A percentile compares a stretch with the other conserved stretches of the same genome.
Evolutionary conservation across 2,113 vertebrate species (phyloP).

Genomic region (Sapajus apella): DNA sequence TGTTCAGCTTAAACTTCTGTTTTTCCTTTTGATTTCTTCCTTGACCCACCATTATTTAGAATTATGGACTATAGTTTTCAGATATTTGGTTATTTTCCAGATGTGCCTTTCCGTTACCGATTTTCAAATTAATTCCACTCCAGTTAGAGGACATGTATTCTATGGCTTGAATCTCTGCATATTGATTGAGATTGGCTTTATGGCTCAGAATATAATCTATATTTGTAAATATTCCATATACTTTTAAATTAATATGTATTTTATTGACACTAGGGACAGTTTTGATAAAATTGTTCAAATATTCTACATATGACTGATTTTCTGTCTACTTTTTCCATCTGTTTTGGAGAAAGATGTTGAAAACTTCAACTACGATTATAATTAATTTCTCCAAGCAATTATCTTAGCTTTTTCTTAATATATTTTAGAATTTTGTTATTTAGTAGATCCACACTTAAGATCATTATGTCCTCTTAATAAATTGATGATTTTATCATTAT

Average conservation of each 20-base stretch:
- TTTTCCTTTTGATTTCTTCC: not conserved
- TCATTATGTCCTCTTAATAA: not conserved
- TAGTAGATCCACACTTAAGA: not conserved
- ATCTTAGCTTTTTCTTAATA: not conserved
- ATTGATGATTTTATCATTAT: not conserved
- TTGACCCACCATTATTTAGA: not conserved
- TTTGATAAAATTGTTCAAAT: not conserved
- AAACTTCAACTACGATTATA: not conserved
- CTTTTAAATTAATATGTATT: not conserved
- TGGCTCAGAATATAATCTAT: not conserved
- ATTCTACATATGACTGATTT: not conserved
- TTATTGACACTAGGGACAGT: not conserved
- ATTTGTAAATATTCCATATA: not conserved
- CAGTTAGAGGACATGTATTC: not conserved
- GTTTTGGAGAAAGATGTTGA: not conserved
- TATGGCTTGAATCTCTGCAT: not conserved
- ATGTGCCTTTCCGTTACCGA: not conserved
- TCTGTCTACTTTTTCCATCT: not conserved
- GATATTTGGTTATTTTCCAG: not conserved
- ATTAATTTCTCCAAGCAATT: not conserved
- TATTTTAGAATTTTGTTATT: not conserved
- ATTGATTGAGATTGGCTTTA: not conserved
- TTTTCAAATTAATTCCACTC: not conserved
- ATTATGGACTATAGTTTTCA: not conserved
- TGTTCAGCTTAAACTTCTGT: not conserved